Conservation (phyloP, 2,113 vertebrate species). For the Sorex fumeus region DNA sequence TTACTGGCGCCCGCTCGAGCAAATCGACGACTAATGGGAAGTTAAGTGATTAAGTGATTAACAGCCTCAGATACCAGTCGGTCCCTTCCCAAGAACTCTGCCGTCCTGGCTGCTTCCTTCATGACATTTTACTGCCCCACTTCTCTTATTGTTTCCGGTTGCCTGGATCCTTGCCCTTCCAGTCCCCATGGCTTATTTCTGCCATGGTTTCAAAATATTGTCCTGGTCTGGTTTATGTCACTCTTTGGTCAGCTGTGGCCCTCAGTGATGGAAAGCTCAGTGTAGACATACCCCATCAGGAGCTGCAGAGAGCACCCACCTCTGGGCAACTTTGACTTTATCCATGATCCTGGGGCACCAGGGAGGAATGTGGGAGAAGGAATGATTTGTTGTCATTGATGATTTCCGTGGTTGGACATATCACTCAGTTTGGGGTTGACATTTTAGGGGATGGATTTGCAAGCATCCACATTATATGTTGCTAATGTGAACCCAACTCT, state of each 20-base stretch:
- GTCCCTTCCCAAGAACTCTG: not conserved
- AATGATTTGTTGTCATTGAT: not conserved
- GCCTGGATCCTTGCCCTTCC: not conserved
- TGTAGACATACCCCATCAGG: not conserved
- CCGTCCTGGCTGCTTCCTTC: not conserved
- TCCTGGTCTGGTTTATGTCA: not conserved
- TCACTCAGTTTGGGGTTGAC: not conserved
- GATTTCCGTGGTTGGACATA: not conserved
- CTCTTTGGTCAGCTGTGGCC: not conserved
- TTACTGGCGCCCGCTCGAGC: too few relatives aligned
- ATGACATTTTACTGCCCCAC: too few relatives aligned
- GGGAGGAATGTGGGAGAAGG: not conserved
- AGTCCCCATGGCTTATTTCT: not conserved
- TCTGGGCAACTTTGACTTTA: not conserved
- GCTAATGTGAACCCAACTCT: not conserved
- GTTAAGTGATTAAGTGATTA: too few relatives aligned
- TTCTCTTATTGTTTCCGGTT: not conserved
- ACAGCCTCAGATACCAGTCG: not conserved
- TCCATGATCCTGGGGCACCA: not conserved
- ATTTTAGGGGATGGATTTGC: conserved; percentile 20
- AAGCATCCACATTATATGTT: not conserved
- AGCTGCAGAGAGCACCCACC: not conserved
- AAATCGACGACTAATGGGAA: too few relatives aligned
- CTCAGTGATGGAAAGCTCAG: not conserved
- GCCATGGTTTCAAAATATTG: not conserved